A percentile compares a stretch with the other conserved stretches of the same genome.
Conservation (phyloP, 2,888 invertebrate genomes). For the Odontocolon sp. region DNA sequence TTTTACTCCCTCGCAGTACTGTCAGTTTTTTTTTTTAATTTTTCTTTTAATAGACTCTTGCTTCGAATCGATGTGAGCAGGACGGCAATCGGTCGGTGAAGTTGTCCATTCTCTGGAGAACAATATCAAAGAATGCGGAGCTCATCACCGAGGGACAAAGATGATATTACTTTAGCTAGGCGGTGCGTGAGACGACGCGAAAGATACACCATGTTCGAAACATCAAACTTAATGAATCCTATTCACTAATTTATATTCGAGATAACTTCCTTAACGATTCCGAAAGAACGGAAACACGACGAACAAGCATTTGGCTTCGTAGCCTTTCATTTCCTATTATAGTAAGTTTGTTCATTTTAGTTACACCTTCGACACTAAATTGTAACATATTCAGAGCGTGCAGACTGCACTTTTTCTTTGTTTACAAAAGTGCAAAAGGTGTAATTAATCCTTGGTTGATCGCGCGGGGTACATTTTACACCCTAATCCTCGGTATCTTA, state of each 20-base stretch:
- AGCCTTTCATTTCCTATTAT: conserved; percentile 4
- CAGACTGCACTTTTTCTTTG: too few species aligned
- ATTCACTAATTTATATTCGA: conserved; percentile 20
- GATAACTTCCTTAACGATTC: conserved; percentile 44
- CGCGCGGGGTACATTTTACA: too few species aligned
- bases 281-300: not conserved
- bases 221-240: conserved; percentile 44
- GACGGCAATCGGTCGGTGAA: conserved; percentile 73
- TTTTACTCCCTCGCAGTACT: not conserved
- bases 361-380: too few species aligned
- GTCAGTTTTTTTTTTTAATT: conserved; percentile 1
- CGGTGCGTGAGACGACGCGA: conserved; percentile 19
- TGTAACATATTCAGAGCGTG: too few species aligned
- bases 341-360: not conserved
- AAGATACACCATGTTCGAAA: conserved; percentile 9
- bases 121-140: conserved; percentile 21
- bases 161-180: not conserved
- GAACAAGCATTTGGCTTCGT: too few species aligned
- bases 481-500: too few species aligned
- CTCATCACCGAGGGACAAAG: conserved; percentile 19
- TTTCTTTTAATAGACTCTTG: conserved; percentile 59
- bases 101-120: conserved; percentile 50
- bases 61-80: conserved; percentile 75
- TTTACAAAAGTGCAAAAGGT: too few species aligned
- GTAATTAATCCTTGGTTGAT: too few species aligned